Conservation (phyloP, 2,888 invertebrate species). For the Microctonus brassicae region DNA sequence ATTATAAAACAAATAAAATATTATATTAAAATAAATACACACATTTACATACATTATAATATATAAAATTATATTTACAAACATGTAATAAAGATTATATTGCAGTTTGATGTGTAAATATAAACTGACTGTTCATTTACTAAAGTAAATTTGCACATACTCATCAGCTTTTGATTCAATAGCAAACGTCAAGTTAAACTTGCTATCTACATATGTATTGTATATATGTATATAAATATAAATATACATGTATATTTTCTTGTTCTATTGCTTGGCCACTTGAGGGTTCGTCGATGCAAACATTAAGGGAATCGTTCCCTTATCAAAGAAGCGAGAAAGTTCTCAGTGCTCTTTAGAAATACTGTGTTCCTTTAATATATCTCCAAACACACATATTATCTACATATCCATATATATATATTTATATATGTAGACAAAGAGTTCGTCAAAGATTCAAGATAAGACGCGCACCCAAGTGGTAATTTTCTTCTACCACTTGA, state of each 20-base stretch:
- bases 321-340: background rate
- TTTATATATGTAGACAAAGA: background rate
- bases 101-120: background rate
- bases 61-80: background rate
- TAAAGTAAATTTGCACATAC: background rate
- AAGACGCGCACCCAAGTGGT: background rate
- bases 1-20: background rate
- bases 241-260: too few species aligned
- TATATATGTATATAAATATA: too few species aligned
- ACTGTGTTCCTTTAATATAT: background rate
- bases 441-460: slow-evolving; percentile 3
- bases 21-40: background rate
- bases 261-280: background rate
- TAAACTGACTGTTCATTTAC: background rate
- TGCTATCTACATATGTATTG: background rate
- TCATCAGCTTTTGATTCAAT: background rate
- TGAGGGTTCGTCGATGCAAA: background rate
- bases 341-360: background rate
- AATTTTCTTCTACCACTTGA: background rate
- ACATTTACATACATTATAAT: background rate
- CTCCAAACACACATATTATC: background rate
- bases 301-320: background rate
- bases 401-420: background rate
- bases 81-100: background rate
- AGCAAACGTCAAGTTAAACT: background rate